Percentiles rank a stretch among this genome's conserved stretches.
These are phyloP conservation scores for Microcebus lehilahytsara DNA, from an alignment of 2,113 vertebrate species.

Conservation along the genomic window DNA sequence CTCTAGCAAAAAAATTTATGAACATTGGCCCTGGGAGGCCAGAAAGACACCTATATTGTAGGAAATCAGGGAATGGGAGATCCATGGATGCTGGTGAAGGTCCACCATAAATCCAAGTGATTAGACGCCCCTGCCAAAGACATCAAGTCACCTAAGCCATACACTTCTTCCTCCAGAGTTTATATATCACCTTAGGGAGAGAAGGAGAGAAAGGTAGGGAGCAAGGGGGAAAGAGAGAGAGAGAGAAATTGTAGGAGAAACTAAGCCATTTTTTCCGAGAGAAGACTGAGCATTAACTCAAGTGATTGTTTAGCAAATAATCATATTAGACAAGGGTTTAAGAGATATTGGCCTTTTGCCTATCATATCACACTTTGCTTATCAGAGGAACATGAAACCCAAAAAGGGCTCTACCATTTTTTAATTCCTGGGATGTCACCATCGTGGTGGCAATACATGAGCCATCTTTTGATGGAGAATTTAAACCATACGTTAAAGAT, in stretches of 20 bases:
- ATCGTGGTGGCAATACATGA: neutral
- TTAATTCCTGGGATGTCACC: neutral
- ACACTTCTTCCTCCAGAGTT: neutral
- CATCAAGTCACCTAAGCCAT: neutral
- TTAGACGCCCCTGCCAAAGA: neutral
- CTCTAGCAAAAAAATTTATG: neutral
- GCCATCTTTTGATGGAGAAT: neutral
- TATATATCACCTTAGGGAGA: neutral
- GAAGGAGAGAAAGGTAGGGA: neutral
- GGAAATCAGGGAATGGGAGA: neutral
- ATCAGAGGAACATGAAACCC: neutral
- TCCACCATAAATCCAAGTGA: neutral
- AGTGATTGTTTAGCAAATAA: neutral
- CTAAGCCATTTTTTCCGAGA: neutral
- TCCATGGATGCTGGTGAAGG: neutral
- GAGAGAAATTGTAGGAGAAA: neutral
- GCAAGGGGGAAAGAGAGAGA: neutral
- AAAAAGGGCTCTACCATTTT: accelerated
- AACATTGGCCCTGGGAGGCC: neutral
- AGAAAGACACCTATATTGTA: neutral
- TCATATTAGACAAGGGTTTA: neutral
- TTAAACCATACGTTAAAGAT: neutral
- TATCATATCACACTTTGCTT: neutral
- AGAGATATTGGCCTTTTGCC: neutral
- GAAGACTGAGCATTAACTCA: neutral